A percentile compares a stretch with the other conserved stretches of the same genome.
Conservation (phyloP, 2,888 invertebrate species). For the Oscheius myriophilus region DNA sequence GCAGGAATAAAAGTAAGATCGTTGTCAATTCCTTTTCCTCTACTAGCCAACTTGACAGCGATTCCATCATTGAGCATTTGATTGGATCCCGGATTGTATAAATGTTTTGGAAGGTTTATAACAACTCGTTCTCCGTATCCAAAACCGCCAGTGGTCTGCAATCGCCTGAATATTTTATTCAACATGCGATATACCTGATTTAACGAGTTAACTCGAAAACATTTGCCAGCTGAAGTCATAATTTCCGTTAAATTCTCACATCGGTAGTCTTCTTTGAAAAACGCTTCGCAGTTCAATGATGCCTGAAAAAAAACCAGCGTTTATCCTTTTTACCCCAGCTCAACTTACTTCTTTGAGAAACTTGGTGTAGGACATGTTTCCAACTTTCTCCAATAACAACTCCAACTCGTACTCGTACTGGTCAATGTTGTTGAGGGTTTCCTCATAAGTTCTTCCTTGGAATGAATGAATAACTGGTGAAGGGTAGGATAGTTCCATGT, state of each 20-base stretch:
- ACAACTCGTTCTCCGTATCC: constrained; percentile 57
- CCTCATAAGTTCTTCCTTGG: constrained; percentile 38
- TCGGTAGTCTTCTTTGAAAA: constrained; percentile 47
- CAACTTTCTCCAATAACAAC: constrained; percentile 36
- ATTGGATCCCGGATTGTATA: constrained; percentile 57
- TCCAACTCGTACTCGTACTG: constrained; percentile 45
- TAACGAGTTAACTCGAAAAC: constrained; percentile 56
- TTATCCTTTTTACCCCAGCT: too few species aligned
- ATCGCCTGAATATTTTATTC: neutral
- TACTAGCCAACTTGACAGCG: constrained; percentile 62
- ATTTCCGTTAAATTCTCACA: constrained; percentile 56
- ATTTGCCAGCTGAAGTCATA: constrained; percentile 64
- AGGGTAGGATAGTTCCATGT: constrained; percentile 64
- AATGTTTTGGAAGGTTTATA: constrained; percentile 56
- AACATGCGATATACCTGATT: constrained; percentile 43
- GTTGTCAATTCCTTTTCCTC: constrained; percentile 55
- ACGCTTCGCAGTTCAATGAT: constrained; percentile 52
- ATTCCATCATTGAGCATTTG: constrained; percentile 67
- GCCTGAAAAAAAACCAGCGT: constrained; percentile 41
- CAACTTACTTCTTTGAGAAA: constrained; percentile 46
- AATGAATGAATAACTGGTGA: constrained; percentile 48
- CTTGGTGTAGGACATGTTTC: constrained; percentile 54
- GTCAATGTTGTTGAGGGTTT: constrained; percentile 44
- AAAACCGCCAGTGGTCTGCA: constrained; percentile 57
- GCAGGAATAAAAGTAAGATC: constrained; percentile 59